Evolutionary conservation across 2,113 vertebrate genomes (phyloP).

Genomic region (Cervus canadensis): DNA sequence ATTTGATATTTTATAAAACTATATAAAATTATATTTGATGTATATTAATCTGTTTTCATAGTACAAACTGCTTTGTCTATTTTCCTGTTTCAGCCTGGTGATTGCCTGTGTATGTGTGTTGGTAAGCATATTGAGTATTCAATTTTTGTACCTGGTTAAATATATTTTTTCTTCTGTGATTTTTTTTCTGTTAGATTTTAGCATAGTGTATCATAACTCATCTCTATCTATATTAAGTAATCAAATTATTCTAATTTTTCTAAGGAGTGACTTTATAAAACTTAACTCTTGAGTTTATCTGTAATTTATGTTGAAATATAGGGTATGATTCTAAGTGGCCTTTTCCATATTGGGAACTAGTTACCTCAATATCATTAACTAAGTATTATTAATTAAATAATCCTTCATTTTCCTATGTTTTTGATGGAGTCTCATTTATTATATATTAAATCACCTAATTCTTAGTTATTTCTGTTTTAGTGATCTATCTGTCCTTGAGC

Average conservation of each 20-base stretch:
- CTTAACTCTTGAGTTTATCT: not conserved
- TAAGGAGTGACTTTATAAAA: not conserved
- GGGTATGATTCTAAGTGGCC: not conserved
- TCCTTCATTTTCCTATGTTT: not conserved
- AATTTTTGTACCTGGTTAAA: not conserved
- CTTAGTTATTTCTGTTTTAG: not conserved
- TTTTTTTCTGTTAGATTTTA: not conserved
- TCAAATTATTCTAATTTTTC: constrained; percentile 22
- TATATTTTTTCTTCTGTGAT: not conserved
- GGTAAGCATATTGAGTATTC: not conserved
- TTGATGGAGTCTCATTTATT: not conserved
- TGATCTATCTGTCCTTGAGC: not conserved
- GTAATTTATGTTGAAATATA: not conserved
- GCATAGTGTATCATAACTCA: not conserved
- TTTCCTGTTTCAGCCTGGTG: not conserved
- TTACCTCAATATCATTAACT: not conserved
- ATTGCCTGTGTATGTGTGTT: not conserved
- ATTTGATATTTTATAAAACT: not conserved
- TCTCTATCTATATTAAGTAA: not conserved
- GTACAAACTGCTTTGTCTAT: not conserved
- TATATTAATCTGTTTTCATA: not conserved
- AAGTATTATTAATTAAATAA: not conserved
- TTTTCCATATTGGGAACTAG: not conserved
- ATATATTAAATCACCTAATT: not conserved
- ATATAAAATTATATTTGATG: not conserved